phyloP scores from a whole-genome alignment of 2,113 vertebrate species.

The Poicephalus meyeri region DNA sequence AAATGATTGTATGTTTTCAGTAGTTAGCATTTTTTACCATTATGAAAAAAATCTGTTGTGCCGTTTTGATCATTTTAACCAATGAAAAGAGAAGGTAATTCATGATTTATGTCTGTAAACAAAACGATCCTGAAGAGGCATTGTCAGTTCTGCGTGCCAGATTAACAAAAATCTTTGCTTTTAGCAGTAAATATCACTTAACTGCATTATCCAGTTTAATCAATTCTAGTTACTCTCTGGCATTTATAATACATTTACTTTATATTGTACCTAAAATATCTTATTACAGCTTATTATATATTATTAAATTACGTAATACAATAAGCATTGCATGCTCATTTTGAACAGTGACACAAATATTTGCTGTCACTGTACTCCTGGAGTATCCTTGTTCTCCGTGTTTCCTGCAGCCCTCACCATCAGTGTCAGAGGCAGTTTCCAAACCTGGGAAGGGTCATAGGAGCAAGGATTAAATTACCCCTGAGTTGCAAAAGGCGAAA shows the following conservation, averaged over 20 bases:
- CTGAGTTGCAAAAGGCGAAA: background rate
- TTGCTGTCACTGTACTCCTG: background rate
- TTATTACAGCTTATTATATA: conserved; percentile 20
- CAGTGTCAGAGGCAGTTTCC: background rate
- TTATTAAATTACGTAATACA: conserved; percentile 23
- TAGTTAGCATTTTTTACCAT: background rate
- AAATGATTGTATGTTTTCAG: background rate
- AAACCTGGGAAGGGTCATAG: background rate
- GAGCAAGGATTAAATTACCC: background rate
- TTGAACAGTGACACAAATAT: conserved; percentile 11
- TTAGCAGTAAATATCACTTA: conserved; percentile 14
- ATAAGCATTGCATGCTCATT: conserved; percentile 28
- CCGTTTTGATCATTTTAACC: background rate
- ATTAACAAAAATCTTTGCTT: conserved; percentile 19
- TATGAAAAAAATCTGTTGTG: background rate
- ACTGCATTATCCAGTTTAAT: conserved; percentile 20
- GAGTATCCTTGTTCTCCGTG: background rate
- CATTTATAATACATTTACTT: conserved; percentile 25
- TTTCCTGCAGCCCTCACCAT: background rate
- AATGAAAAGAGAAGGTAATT: background rate
- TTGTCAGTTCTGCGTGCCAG: background rate
- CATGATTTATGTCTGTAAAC: background rate
- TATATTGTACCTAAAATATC: conserved; percentile 14
- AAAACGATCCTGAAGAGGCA: background rate
- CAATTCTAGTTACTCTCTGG: conserved; percentile 2